Conservation (phyloP, 2,888 invertebrate genomes). For the Eilema griseolum region DNA sequence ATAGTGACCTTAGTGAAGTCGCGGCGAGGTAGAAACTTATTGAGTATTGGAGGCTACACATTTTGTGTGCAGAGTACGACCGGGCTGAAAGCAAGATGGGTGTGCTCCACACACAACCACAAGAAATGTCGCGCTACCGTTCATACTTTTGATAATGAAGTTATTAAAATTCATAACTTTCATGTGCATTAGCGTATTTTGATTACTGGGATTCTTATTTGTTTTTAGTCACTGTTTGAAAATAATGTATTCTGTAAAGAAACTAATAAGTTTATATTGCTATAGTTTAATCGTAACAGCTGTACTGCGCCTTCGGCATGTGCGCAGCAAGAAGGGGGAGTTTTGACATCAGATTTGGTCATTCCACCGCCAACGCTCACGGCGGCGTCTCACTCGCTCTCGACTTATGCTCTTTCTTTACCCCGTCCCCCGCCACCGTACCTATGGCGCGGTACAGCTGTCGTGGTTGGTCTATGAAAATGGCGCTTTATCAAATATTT, state of each 20-base stretch:
- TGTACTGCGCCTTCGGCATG: too few relatives aligned
- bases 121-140: conserved; percentile 55
- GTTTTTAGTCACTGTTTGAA: neutral
- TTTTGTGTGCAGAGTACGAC: conserved; percentile 47
- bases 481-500: neutral
- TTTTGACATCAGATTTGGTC: too few relatives aligned
- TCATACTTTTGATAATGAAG: conserved; percentile 43
- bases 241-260: neutral
- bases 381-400: too few relatives aligned
- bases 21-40: conserved; percentile 47
- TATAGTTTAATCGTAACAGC: neutral
- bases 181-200: conserved; percentile 35
- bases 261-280: neutral
- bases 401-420: too few relatives aligned
- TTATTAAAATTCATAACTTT: conserved; percentile 49
- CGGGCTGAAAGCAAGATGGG: conserved; percentile 55
- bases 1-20: conserved; percentile 55
- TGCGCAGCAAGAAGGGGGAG: too few relatives aligned
- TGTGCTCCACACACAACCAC: conserved; percentile 57
- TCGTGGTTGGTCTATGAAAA: too few relatives aligned
- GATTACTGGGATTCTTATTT: neutral
- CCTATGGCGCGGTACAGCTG: too few relatives aligned
- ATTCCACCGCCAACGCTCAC: too few relatives aligned
- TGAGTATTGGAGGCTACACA: conserved; percentile 51
- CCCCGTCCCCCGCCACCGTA: too few relatives aligned